Percentiles rank a stretch among this genome's conserved stretches.
Conservation (phyloP, 2,113 vertebrate species). For the Cardinalis cardinalis region DNA sequence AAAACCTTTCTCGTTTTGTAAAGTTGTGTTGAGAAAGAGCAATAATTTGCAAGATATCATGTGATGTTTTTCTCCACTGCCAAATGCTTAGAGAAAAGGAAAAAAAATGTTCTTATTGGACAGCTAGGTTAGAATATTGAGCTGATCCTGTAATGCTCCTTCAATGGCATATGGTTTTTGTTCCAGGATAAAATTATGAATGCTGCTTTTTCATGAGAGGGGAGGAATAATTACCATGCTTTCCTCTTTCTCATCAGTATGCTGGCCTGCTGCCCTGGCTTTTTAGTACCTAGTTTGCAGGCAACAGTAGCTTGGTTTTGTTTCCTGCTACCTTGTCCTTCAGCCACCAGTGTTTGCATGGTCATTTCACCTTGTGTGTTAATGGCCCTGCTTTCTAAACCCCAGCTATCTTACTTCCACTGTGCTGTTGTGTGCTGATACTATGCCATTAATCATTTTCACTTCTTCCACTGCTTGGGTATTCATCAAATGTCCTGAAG, state of each 20-base stretch:
- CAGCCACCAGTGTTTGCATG: not conserved
- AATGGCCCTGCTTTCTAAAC: not conserved
- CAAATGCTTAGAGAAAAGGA: not conserved
- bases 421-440: not conserved
- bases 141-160: not conserved
- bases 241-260: not conserved
- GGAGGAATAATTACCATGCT: not conserved
- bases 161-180: not conserved
- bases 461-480: not conserved
- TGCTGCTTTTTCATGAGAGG: not conserved
- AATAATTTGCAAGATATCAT: not conserved
- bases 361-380: not conserved
- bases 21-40: not conserved
- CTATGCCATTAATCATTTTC: conserved; percentile 22
- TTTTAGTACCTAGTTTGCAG: not conserved
- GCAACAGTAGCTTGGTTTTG: not conserved
- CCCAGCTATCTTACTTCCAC: not conserved
- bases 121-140: not conserved
- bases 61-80: not conserved
- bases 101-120: not conserved
- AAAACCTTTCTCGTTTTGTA: not conserved
- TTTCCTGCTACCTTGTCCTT: conserved; percentile 1
- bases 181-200: not conserved
- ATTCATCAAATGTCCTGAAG: not conserved
- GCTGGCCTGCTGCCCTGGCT: conserved; percentile 3